Evolutionary conservation across 2,888 invertebrate species (phyloP), one percentile per base, ranked within the genome.

Genomic region (Pandemis cinnamomeana): DNA sequence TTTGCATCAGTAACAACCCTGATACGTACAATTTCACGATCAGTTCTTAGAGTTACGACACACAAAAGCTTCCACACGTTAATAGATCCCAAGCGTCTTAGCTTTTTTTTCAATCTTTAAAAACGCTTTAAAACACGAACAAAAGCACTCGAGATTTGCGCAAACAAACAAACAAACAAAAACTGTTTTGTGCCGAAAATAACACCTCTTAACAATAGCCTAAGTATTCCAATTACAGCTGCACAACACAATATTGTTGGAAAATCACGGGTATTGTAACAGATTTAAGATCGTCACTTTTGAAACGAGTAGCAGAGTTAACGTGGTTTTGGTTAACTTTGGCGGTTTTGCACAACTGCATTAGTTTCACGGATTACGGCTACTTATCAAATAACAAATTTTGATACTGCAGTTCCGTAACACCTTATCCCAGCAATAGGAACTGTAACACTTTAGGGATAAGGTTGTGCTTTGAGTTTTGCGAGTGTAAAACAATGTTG

Each of bases 161-260:
- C 86, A 86, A 89, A 84, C 75, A 83, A 76, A 81, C 75, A 83
- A 76, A 81, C 80, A 72, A 78, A 82, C 71, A 87, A 83, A 84
- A 86, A 82, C 71, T 20, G 77, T 78, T 81, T 81, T 83, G 83
- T 83, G 84, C 82, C 78, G 84, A 83, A 86, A 81, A 77, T 87
- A 81, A 87, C 87, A 76, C 87, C 84, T 82, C 64, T 62, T 53
- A 36, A 74, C 61, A 71, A 73, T 73, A 69, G 64, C 51, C 5
- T 6, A n/a, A 6, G 15, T 42, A 51, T 10, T 10, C 7, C 7
- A 36, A 44, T 6, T 60, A 2, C 42, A 42, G 63, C 13, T 44
- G 6, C 10, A 2, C 2, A 44, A 51, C 27, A 1, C 42, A 15
- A 61, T 55, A 20, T 42, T 13, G 20, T 15, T 20, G 6, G 8